Evolutionary conservation across 2,113 vertebrate species (phyloP).

Genomic region (Mesembrinibis cayennensis): DNA sequence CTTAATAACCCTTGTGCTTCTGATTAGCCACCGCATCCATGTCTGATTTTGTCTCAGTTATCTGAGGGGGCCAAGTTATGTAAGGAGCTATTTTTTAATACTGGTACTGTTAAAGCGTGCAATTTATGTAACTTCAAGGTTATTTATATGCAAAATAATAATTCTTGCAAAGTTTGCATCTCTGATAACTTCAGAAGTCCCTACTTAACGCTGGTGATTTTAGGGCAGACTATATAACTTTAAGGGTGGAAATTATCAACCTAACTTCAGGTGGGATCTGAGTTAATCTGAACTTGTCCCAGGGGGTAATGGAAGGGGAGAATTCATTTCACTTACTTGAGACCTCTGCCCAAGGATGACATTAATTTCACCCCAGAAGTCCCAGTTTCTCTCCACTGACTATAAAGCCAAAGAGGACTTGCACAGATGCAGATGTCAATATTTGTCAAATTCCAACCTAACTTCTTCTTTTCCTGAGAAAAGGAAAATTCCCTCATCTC

Average conservation of each 20-base stretch:
- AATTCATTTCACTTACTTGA: background rate
- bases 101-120: background rate
- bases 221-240: background rate
- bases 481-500: background rate
- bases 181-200: background rate
- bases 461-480: background rate
- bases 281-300: background rate
- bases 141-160: background rate
- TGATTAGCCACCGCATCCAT: background rate
- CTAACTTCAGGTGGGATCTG: background rate
- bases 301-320: background rate
- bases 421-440: background rate
- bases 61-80: background rate
- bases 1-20: background rate
- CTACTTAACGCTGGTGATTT: background rate
- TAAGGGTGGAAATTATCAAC: background rate
- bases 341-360: background rate
- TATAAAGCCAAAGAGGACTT: background rate
- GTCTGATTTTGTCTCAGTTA: background rate
- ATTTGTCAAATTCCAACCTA: slow-evolving; percentile 11
- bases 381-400: background rate
- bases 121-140: background rate
- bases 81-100: background rate
- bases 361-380: background rate
- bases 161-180: background rate